phyloP scores from a whole-genome alignment of 2,797 vertebrate genomes.

The Limosa lapponica region DNA sequence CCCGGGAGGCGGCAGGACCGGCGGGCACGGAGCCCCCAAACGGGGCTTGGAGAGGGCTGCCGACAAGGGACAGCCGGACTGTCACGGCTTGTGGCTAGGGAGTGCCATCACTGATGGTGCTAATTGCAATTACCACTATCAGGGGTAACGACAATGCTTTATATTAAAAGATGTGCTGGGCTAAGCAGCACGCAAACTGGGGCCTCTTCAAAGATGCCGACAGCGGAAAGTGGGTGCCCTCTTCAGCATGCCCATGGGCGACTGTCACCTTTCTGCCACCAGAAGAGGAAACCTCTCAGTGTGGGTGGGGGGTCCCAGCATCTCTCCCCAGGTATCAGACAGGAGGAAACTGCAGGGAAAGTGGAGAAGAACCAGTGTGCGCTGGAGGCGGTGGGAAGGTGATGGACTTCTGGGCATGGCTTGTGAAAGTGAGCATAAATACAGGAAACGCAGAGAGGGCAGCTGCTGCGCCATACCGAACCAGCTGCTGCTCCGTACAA shows the following conservation, averaged over 20 bases:
- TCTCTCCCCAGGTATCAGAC: no score
- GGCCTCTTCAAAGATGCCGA: accelerated
- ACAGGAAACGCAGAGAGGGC: background rate
- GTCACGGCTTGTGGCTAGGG: accelerated
- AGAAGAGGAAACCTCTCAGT: accelerated
- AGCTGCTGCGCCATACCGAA: accelerated
- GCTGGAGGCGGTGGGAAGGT: accelerated
- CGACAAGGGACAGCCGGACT: background rate
- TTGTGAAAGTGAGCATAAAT: background rate
- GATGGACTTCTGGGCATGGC: background rate
- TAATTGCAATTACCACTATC: accelerated
- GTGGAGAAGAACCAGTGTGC: accelerated
- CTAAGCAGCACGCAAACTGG: accelerated
- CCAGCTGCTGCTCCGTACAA: background rate
- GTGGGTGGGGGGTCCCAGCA: background rate
- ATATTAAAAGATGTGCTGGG: accelerated
- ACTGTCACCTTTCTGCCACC: no score
- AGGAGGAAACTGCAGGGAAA: accelerated
- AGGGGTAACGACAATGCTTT: accelerated
- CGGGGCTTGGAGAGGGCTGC: background rate
- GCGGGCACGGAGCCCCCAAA: background rate
- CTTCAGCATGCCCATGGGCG: accelerated
- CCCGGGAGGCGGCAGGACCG: background rate
- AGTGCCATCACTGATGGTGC: accelerated
- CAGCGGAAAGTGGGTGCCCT: accelerated